Evolutionary conservation across 2,113 vertebrate genomes (phyloP).

Genomic region (Oryzias javanicus): DNA sequence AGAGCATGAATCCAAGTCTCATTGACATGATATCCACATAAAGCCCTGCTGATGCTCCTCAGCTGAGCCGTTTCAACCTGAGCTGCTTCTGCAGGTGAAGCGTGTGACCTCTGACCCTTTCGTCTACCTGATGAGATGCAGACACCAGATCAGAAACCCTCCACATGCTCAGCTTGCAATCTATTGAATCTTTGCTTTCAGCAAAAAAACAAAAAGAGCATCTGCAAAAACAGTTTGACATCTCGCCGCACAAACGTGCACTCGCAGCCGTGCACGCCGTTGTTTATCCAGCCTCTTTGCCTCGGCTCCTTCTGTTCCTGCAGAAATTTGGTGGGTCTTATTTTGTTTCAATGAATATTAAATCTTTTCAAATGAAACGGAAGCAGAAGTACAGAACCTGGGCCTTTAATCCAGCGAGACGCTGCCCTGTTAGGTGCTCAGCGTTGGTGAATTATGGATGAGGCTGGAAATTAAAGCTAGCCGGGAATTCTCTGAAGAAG

Average conservation of each 20-base stretch:
- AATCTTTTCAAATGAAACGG: constrained; percentile 51
- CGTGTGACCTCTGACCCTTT: too few relatives aligned
- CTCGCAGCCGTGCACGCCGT: constrained; percentile 4
- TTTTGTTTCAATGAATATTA: constrained; percentile 45
- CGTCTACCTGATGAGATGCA: too few relatives aligned
- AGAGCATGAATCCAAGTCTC: too few relatives aligned
- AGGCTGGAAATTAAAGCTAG: constrained; percentile 62
- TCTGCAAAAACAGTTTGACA: constrained; percentile 2
- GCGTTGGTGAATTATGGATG: constrained; percentile 71
- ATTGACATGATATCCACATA: too few relatives aligned
- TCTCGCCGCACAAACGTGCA: constrained; percentile 2
- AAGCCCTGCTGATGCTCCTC: too few relatives aligned
- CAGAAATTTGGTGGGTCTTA: constrained; percentile 43
- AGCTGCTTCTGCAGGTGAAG: too few relatives aligned
- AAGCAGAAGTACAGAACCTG: constrained; percentile 41
- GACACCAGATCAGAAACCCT: too few relatives aligned
- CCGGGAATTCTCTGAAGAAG: constrained; percentile 60
- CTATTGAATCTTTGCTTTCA: neutral
- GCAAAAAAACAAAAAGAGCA: neutral
- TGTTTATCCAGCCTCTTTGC: constrained; percentile 6
- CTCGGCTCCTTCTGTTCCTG: constrained; percentile 5
- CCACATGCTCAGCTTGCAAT: too few relatives aligned
- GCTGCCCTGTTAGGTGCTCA: constrained; percentile 47
- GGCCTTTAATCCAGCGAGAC: constrained; percentile 53
- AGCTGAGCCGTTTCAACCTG: too few relatives aligned